Evolutionary conservation across 2,113 vertebrate genomes (phyloP), one percentile per base, ranked within the genome.

Genomic region (Rhea americana): DNA sequence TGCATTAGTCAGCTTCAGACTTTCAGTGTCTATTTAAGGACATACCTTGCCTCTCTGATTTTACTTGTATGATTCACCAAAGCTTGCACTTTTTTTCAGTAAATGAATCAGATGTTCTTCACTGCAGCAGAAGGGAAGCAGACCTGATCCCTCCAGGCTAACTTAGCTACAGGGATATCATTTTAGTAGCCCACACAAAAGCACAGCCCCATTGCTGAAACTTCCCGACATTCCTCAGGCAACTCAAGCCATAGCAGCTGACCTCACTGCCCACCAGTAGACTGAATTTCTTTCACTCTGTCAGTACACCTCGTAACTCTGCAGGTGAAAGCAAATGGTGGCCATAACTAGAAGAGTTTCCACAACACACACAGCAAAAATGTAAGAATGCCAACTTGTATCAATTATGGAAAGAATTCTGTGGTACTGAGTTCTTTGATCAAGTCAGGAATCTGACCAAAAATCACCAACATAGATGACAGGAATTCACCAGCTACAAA

Each of bases 101-200:
- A 35, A 67, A 43, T 7, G 18, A 80, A 56, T 35, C 22, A n/a
- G 37, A 74, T 17, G 41, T 37, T 74, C 30, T 50, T n/a, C 25
- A 50, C 48, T 1, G 0, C 41, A 74, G 24, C 45, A 73, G 39
- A 47, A 14, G 22, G 24, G 39, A 75, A 63, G 55, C 41, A 22
- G 16, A 74, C 51, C n/a, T 1, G 2, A 67, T 19, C 32, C 17
- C 51, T 73, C 30, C 30, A 48, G 47, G 53, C 35, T 61, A 25
- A 41, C 35, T 67, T 30, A 9, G 3, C 45, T 39, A 24, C 32
- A 39, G 51, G 51, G 51, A 55, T 20, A 45, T 3, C 0, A 0
- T 41, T 59, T 80, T 43, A 53, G 9, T 17, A 45, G 65, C 26
- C 82, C 53, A 56, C 28, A 20, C 61, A 39, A 71, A 71, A 77